Evolutionary conservation across 2,888 invertebrate species (phyloP), one percentile per base, ranked within the genome.

Genomic region (Atethmia centrago): DNA sequence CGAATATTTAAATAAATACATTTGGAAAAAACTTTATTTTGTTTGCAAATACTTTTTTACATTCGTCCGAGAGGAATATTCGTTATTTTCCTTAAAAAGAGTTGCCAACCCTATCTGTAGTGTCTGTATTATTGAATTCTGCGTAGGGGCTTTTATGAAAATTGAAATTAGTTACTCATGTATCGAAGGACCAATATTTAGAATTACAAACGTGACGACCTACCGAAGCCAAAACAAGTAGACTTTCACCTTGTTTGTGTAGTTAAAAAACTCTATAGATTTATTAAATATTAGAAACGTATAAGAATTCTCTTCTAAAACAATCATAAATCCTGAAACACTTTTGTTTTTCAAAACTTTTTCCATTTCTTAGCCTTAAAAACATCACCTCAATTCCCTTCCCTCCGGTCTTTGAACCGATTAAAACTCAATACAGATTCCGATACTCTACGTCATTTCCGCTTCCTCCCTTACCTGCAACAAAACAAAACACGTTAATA

Each of bases 391-490:
- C 28, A 25, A 42, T 55, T 40, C 45, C 40, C 25, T 53, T 68
- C 28, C 51, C 53, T 31, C 28, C 45, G 62, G 61, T 58, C 31
- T 65, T 71, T 59, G 69, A 71, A 63, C 73, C 72, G 72, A 88
- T 87, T 82, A 83, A 85, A 83, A 85, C 84, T 82, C 78, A 81
- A 85, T 86, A 78, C 80, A 80, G 74, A 84, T 63, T 74, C 70
- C 74, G 74, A 83, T 82, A 80, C 74, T 66, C 77, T 71, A 80
- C 83, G 79, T 83, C 80, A 84, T 86, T 87, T 90, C 90, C 89
- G 84, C 85, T 88, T 82, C 87, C 87, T 85, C 84, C 84, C 88
- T 87, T 94, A 94, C 95, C 94, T 94, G 94, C 74, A 94, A 94
- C 93, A 92, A 93, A 91, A 93, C 89, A 92, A 92, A 89, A 89